phyloP scores from a whole-genome alignment of 2,113 vertebrate species.

The Octodon degus region DNA sequence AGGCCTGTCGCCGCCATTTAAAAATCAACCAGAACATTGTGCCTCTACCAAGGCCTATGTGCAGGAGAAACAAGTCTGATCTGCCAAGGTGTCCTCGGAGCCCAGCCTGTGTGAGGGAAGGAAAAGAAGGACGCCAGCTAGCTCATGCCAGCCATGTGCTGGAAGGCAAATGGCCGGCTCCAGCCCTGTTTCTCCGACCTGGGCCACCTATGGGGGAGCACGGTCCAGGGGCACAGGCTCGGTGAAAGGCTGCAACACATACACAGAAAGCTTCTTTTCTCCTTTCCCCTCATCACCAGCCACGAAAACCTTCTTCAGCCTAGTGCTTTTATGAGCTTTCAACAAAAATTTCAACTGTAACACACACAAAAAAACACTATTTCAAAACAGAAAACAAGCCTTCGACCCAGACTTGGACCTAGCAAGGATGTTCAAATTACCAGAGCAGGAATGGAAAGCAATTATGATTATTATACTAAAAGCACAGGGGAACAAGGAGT shows the following conservation, averaged over 20 bases:
- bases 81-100: background rate
- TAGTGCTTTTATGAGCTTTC: background rate
- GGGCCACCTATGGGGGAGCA: background rate
- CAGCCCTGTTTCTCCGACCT: background rate
- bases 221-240: background rate
- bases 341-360: background rate
- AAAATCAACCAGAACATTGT: background rate
- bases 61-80: background rate
- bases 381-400: background rate
- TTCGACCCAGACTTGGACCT: background rate
- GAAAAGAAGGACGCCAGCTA: background rate
- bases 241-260: background rate
- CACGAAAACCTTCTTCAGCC: background rate
- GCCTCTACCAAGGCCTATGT: background rate
- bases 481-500: background rate
- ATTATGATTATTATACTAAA: background rate
- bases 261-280: background rate
- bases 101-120: background rate
- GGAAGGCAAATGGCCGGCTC: background rate
- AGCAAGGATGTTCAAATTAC: background rate
- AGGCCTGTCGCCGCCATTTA: background rate
- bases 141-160: background rate
- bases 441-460: background rate
- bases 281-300: too few species aligned
- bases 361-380: background rate